Percentiles rank a stretch among this genome's conserved stretches.
These are phyloP conservation scores for Microtus ochrogaster DNA, from an alignment of 2,113 vertebrate genomes.

Conservation along the genomic window DNA sequence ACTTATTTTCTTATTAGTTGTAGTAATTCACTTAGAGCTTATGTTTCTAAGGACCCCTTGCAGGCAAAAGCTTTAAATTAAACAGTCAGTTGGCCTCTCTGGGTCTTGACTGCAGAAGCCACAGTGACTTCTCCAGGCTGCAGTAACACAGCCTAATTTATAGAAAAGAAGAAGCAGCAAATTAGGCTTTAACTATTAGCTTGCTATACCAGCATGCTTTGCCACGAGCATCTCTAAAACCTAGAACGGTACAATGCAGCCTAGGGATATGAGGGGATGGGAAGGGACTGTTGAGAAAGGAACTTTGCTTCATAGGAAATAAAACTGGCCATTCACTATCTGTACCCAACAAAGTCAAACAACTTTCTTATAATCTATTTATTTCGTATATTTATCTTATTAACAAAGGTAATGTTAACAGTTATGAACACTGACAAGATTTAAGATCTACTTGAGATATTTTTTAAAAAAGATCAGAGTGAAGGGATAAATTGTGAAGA, in stretches of 20 bases:
- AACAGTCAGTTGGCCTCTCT: background rate
- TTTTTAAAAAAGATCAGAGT: slow-evolving; percentile 30
- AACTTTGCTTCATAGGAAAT: background rate
- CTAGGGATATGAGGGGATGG: background rate
- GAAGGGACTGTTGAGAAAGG: background rate
- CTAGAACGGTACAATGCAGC: background rate
- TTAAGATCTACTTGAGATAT: slow-evolving; percentile 29
- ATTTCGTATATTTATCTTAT: background rate
- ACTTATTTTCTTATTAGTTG: background rate
- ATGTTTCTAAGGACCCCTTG: background rate
- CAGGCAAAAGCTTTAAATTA: background rate
- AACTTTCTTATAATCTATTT: slow-evolving; percentile 18
- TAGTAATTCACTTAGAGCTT: background rate
- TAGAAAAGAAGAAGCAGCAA: background rate
- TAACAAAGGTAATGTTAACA: slow-evolving; percentile 40
- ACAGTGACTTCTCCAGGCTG: background rate
- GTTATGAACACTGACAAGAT: background rate
- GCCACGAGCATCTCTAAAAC: background rate
- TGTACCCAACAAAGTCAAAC: slow-evolving; percentile 14
- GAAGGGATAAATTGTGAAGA: slow-evolving; percentile 45
- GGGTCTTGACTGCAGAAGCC: background rate
- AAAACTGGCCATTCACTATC: slow-evolving; percentile 1
- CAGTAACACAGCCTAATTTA: background rate
- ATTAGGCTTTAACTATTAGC: slow-evolving; percentile 40
- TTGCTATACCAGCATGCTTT: background rate